A percentile compares a stretch with the other conserved stretches of the same genome.
Conservation (phyloP, 1,140 invertebrate genomes). For the Bombus sylvicola region DNA sequence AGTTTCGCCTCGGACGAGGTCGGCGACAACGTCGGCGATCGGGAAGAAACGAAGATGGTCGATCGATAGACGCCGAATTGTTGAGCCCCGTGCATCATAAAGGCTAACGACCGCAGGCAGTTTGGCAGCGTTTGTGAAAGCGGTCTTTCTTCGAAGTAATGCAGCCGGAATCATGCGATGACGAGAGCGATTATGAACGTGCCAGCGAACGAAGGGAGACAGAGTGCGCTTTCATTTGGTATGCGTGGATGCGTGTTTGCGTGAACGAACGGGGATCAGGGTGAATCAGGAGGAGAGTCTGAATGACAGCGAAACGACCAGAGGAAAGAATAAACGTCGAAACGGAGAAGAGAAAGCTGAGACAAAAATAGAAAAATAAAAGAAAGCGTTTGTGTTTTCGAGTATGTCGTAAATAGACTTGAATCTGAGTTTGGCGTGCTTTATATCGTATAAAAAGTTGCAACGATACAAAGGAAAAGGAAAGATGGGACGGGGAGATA, state of each 20-base stretch:
- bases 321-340: constrained; percentile 7
- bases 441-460: not conserved
- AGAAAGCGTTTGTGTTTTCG: not conserved
- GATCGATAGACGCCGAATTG: constrained; percentile 37
- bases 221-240: constrained; percentile 63
- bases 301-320: not conserved
- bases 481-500: not conserved
- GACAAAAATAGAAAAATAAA: not conserved
- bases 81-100: constrained; percentile 24
- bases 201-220: constrained; percentile 48
- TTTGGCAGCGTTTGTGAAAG: constrained; percentile 62
- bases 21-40: not conserved
- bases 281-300: constrained; percentile 14
- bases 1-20: not conserved
- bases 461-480: not conserved
- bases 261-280: constrained; percentile 29
- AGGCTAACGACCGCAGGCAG: constrained; percentile 46
- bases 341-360: not conserved
- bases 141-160: constrained; percentile 61
- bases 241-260: constrained; percentile 58
- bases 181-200: constrained; percentile 60
- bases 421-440: not conserved
- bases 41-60: not conserved
- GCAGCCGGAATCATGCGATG: constrained; percentile 61
- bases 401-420: not conserved